Evolutionary conservation across 2,888 invertebrate genomes (phyloP), one percentile per base, ranked within the genome.

Genomic region (Lamellibrachia satsuma): DNA sequence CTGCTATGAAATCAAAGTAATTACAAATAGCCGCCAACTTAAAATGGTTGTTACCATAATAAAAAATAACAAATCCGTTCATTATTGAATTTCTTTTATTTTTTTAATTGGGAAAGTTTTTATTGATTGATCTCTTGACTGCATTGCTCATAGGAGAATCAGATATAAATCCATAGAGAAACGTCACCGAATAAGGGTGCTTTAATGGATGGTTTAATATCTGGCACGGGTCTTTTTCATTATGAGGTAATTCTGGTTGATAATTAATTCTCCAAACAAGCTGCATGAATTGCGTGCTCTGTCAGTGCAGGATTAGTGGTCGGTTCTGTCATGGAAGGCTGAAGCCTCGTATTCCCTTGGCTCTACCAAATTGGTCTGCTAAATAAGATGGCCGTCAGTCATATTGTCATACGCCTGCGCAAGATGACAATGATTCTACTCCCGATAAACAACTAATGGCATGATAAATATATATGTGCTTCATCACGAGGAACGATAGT

Each of bases 131-230:
- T 75, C 75, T 75, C 22, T 75, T n/a, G 75, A n/a, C 75, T 75
- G 75, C 22, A 75, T 75, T 75, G 75, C 4, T 75, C 75, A n/a
- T n/a, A 22, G 75, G 75, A 75, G 75, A 75, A 75, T 75, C 22
- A 3, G 75, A 22, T 75, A n/a, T 75, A 22, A 75, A 75, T 75
- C 75, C 75, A 75, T 22, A 75, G n/a, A 75, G 75, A 15, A 75
- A 75, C 1, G 75, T 75, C 75, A 75, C 15, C 6, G 75, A 75
- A 22, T 75, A 75, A 75, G 75, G 22, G 22, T 4, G 75, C 75
- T 22, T 75, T 75, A 75, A 75, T 75, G 75, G 75, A 75, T 75
- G 75, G 75, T 75, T 75, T 75, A 75, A 75, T 75, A 22, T 75
- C 75, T 75, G 6, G 75, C 75, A 75, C 75, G n/a, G n/a, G 75